phyloP scores from a whole-genome alignment of 2,797 vertebrate genomes.

The Coregonus sp. region DNA sequence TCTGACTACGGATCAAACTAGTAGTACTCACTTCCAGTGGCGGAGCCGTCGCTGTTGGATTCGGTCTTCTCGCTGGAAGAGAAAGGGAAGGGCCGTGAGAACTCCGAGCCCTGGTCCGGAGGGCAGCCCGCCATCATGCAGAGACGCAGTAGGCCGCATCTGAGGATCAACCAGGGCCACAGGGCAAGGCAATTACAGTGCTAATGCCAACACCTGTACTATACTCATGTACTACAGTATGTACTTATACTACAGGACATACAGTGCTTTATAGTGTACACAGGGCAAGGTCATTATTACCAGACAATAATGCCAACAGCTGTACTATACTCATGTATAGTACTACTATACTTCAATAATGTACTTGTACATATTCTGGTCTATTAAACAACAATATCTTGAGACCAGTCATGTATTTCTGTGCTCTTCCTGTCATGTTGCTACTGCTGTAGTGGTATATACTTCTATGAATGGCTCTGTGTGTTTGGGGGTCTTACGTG shows the following conservation, averaged over 20 bases:
- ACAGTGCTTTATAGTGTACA: background rate
- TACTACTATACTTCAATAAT: background rate
- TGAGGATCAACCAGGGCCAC: slow-evolving; percentile 79
- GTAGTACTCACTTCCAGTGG: slow-evolving; percentile 81
- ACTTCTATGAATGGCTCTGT: slow-evolving; percentile 40
- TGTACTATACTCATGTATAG: background rate
- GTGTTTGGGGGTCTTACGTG: slow-evolving; percentile 74
- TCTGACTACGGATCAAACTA: background rate
- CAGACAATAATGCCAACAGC: background rate
- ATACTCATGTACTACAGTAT: background rate
- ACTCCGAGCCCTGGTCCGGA: slow-evolving; percentile 81
- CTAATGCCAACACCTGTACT: slow-evolving; percentile 68
- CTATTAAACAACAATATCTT: background rate
- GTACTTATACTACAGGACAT: background rate
- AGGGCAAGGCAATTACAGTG: slow-evolving; percentile 80
- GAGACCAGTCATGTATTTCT: background rate
- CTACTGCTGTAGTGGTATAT: slow-evolving; percentile 33
- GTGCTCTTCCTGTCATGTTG: slow-evolving; percentile 17
- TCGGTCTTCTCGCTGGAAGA: slow-evolving; percentile 94
- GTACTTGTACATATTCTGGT: background rate
- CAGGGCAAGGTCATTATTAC: background rate
- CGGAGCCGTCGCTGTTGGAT: slow-evolving; percentile 89
- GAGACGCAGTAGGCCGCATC: slow-evolving; percentile 85
- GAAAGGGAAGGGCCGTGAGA: slow-evolving; percentile 79
- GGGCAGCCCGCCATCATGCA: slow-evolving; percentile 87